Conservation (phyloP, 2,888 invertebrate species). For the Macaria liturata region DNA sequence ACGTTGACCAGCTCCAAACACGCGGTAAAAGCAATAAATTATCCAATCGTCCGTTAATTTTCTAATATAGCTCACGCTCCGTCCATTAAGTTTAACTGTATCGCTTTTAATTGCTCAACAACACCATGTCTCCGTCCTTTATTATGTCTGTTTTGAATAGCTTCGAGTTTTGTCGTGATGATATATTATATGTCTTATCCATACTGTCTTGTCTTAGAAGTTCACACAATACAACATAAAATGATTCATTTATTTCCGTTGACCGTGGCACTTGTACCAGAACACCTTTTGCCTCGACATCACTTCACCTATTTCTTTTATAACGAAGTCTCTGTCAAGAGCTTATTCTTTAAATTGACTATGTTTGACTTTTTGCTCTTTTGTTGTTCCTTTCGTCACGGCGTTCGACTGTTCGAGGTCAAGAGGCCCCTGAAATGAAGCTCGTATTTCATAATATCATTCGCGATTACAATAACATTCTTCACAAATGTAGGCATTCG, state of each 20-base stretch:
- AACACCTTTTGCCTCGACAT: slow-evolving; percentile 39
- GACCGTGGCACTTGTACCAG: slow-evolving; percentile 45
- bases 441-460: slow-evolving; percentile 42
- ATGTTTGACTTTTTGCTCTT: slow-evolving; percentile 51
- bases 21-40: slow-evolving; percentile 20
- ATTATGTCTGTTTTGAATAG: slow-evolving; percentile 4
- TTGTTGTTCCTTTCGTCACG: slow-evolving; percentile 60
- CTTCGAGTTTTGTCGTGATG: slow-evolving; percentile 1
- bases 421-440: slow-evolving; percentile 49
- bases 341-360: slow-evolving; percentile 42
- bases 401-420: slow-evolving; percentile 54
- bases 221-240: slow-evolving; percentile 19
- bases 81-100: slow-evolving; percentile 16
- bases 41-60: slow-evolving; percentile 24
- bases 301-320: slow-evolving; percentile 43
- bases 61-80: slow-evolving; percentile 15
- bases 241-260: slow-evolving; percentile 37
- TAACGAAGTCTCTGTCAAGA: slow-evolving; percentile 42
- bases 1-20: slow-evolving; percentile 15
- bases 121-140: slow-evolving; percentile 3
- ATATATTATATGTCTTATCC: slow-evolving; percentile 8
- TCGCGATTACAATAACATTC: slow-evolving; percentile 31
- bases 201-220: slow-evolving; percentile 8
- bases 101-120: slow-evolving; percentile 11
- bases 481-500: slow-evolving; percentile 33